Evolutionary conservation across 2,797 vertebrate genomes (phyloP).

Genomic region (Myotis daubentonii): DNA sequence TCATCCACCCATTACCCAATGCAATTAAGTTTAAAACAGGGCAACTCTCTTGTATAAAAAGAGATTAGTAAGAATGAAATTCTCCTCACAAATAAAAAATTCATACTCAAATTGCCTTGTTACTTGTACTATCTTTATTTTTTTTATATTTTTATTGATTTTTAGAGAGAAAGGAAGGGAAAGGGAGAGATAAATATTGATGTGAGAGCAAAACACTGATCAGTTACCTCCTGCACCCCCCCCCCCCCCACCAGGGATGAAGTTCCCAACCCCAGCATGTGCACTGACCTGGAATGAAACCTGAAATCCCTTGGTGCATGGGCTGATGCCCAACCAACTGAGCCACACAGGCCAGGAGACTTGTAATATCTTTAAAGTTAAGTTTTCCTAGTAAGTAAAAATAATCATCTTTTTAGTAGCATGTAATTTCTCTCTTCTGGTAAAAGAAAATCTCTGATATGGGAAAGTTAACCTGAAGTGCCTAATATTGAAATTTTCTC

Average conservation of each 20-base stretch:
- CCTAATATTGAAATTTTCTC: constrained; percentile 45
- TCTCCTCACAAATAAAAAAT: constrained; percentile 45
- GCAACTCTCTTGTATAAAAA: constrained; percentile 3
- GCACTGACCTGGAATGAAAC: neutral
- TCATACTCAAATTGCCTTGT: neutral
- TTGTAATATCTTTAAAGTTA: constrained; percentile 38
- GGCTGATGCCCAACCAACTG: neutral
- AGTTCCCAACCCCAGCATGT: neutral
- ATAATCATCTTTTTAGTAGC: neutral
- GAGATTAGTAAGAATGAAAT: constrained; percentile 55
- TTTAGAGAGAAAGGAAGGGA: neutral
- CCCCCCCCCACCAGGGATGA: neutral
- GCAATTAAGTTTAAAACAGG: constrained; percentile 57
- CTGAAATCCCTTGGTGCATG: neutral
- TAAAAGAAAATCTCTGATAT: neutral
- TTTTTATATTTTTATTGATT: neutral
- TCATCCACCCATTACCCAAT: constrained; percentile 28
- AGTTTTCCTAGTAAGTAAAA: constrained; percentile 47
- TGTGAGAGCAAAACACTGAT: neutral
- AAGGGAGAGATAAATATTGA: neutral
- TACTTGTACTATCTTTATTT: constrained; percentile 8
- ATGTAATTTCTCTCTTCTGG: neutral
- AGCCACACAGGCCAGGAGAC: neutral
- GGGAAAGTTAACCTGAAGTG: neutral
- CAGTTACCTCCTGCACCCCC: neutral